Evolutionary conservation across 2,797 vertebrate species (phyloP).

Genomic region (Strix occidentalis): DNA sequence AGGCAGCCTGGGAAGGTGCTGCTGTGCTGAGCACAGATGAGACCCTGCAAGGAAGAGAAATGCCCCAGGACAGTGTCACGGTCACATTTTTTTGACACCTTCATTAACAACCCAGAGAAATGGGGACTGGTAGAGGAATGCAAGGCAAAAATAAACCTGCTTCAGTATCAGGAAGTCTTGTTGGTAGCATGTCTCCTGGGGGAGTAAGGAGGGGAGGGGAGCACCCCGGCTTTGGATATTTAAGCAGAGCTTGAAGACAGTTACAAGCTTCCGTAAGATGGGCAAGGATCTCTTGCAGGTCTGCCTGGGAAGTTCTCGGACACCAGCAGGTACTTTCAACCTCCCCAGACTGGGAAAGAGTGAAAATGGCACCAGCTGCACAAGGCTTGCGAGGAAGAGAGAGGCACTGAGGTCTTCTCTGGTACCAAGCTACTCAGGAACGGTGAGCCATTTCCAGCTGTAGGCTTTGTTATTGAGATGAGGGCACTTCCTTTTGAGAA

Average conservation of each 20-base stretch:
- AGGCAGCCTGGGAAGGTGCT: not conserved
- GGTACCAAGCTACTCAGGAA: not conserved
- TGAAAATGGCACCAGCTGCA: not conserved
- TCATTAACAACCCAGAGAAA: not conserved
- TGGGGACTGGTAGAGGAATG: not conserved
- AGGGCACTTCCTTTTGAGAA: not conserved
- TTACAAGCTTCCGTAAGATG: not conserved
- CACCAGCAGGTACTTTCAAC: not conserved
- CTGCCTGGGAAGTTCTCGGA: not conserved
- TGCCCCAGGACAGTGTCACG: rapidly evolving
- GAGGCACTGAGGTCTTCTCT: not conserved
- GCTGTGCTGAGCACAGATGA: not conserved
- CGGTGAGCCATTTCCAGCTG: not conserved
- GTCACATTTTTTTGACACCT: not conserved
- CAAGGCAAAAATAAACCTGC: not conserved
- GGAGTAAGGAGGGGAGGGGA: not conserved
- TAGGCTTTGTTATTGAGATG: not conserved
- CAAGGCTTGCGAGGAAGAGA: not conserved
- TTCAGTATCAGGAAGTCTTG: not conserved
- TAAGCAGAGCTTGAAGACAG: not conserved
- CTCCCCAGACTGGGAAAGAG: not conserved
- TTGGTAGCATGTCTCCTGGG: not conserved
- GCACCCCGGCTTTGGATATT: not conserved
- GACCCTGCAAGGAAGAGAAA: not conserved
- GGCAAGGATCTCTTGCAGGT: not conserved